Percentiles rank a stretch among this genome's conserved stretches.
Evolutionary conservation across 2,113 vertebrate genomes (phyloP).

Genomic region (Falcunculus frontatus): DNA sequence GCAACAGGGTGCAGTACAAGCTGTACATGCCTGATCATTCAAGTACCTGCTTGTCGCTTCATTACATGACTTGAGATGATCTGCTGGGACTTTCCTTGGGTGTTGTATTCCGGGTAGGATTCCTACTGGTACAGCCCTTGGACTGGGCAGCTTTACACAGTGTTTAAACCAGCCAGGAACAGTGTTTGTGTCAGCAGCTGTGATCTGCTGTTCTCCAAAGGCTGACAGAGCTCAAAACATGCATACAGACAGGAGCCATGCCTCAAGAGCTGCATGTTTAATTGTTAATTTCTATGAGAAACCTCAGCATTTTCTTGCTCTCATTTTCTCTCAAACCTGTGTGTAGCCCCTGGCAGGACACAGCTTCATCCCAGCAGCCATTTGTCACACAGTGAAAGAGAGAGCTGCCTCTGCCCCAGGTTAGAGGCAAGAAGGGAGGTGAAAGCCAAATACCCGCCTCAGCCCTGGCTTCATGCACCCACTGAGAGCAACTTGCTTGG

Average conservation of each 20-base stretch:
- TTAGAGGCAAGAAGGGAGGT: background rate
- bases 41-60: background rate
- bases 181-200: background rate
- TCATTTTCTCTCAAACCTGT: background rate
- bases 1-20: background rate
- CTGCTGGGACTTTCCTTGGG: background rate
- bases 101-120: background rate
- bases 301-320: background rate
- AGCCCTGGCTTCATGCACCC: background rate
- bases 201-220: background rate
- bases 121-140: background rate
- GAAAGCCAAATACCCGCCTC: background rate
- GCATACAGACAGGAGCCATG: background rate
- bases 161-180: background rate
- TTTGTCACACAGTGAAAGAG: background rate
- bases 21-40: background rate
- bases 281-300: background rate
- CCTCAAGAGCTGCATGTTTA: background rate
- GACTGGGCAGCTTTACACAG: background rate
- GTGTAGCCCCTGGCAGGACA: background rate
- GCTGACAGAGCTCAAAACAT: background rate
- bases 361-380: background rate
- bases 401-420: background rate
- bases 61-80: background rate
- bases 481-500: fast-evolving